A percentile compares a stretch with the other conserved stretches of the same genome.
phyloP scores from a whole-genome alignment of 2,888 invertebrate genomes.

The Drosophila maculinotata region DNA sequence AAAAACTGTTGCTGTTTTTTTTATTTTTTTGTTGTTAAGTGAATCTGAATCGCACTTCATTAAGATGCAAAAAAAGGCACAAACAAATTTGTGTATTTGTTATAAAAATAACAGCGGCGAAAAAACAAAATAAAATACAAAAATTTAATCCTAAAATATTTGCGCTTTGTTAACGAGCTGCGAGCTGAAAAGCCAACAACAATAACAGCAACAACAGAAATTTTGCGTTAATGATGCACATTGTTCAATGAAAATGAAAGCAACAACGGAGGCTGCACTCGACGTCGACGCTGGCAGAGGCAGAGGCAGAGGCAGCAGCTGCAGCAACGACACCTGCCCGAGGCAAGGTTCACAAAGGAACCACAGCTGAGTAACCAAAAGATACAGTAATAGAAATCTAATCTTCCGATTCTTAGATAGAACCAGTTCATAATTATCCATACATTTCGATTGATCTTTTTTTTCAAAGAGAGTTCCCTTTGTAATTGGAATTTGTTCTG shows the following conservation, averaged over 20 bases:
- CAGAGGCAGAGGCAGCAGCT: background rate
- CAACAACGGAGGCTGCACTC: slow-evolving; percentile 35
- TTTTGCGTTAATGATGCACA: slow-evolving; percentile 78
- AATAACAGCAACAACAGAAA: slow-evolving; percentile 27
- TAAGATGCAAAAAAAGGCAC: slow-evolving; percentile 56
- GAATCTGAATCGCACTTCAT: slow-evolving; percentile 79
- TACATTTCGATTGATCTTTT: background rate
- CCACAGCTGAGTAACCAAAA: background rate
- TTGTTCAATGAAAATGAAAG: slow-evolving; percentile 80
- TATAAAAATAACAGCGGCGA: slow-evolving; percentile 66
- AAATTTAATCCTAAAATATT: slow-evolving; percentile 75
- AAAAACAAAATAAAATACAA: slow-evolving; percentile 41
- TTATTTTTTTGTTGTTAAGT: slow-evolving; percentile 29
- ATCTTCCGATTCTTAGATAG: too few species aligned
- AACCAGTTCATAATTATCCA: too few species aligned
- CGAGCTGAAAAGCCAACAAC: slow-evolving; percentile 27
- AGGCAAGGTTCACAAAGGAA: background rate
- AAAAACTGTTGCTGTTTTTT: slow-evolving; percentile 7
- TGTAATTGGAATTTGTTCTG: background rate
- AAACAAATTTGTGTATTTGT: slow-evolving; percentile 51
- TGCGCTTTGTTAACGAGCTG: slow-evolving; percentile 76
- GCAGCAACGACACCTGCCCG: slow-evolving; percentile 26
- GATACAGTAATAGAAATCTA: too few species aligned
- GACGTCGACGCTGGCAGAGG: slow-evolving; percentile 3
- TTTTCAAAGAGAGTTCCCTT: background rate